Percentiles rank a stretch among this genome's conserved stretches.
Conservation (phyloP, 1,140 invertebrate species). For the Leptinotarsa defecta region DNA sequence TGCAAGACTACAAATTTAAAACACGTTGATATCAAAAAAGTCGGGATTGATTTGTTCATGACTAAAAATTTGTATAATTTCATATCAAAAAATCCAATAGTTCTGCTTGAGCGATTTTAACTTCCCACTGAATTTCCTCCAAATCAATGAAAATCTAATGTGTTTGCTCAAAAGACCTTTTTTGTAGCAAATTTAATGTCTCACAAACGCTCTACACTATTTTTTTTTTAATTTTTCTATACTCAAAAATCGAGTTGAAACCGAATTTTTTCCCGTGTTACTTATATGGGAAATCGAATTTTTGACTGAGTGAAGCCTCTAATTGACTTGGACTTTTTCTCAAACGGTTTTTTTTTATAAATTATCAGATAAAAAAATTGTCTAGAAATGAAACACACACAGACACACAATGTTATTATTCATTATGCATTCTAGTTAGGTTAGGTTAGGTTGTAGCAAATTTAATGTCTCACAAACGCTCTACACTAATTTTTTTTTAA, state of each 20-base stretch:
- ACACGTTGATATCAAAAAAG: too few relatives aligned
- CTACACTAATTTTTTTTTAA: not conserved
- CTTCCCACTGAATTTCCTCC: not conserved
- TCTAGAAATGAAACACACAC: too few relatives aligned
- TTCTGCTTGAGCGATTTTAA: not conserved
- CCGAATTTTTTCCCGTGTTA: too few relatives aligned
- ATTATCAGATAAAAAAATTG: not conserved
- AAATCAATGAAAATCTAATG: not conserved
- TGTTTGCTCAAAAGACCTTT: not conserved
- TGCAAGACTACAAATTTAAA: not conserved
- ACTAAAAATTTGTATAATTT: too few relatives aligned
- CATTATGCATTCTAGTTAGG: too few relatives aligned
- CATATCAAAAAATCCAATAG: not conserved
- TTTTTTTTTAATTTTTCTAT: not conserved
- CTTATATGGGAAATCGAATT: too few relatives aligned
- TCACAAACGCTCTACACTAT: not conserved
- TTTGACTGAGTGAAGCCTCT: not conserved
- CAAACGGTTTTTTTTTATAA: not conserved
- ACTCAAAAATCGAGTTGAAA: too few relatives aligned
- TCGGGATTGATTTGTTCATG: too few relatives aligned
- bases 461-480: not conserved
- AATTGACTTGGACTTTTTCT: not conserved
- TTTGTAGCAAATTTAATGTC: too few relatives aligned
- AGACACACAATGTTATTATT: too few relatives aligned
- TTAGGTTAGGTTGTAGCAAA: too few relatives aligned